Percentiles rank a stretch among this genome's conserved stretches.
Evolutionary conservation across 2,797 vertebrate genomes (phyloP).

Genomic region (Ambastaia sidthimunki): DNA sequence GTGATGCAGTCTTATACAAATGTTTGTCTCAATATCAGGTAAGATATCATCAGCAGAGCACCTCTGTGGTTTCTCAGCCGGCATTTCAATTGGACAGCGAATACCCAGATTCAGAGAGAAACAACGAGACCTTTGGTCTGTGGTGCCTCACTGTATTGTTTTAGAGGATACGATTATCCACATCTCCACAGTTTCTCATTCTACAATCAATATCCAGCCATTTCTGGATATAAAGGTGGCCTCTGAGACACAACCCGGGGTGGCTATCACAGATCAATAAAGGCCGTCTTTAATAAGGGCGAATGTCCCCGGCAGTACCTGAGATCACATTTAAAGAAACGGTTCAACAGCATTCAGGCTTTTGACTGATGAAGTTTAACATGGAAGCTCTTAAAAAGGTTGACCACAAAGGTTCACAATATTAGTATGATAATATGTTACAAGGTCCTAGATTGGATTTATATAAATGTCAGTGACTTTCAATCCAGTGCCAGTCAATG

Average conservation of each 20-base stretch:
- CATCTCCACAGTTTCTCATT: conserved; percentile 51
- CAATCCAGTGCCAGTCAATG: neutral
- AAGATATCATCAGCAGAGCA: conserved; percentile 8
- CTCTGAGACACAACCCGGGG: conserved; percentile 49
- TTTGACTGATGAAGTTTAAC: conserved; percentile 40
- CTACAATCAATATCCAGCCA: conserved; percentile 57
- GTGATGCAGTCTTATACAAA: neutral
- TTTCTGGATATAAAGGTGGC: conserved; percentile 54
- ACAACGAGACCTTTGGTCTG: neutral
- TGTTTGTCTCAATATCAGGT: conserved; percentile 4
- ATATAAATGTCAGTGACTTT: neutral
- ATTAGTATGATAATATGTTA: neutral
- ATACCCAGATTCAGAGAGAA: conserved; percentile 13
- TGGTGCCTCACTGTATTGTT: conserved; percentile 8
- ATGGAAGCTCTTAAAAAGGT: conserved; percentile 25
- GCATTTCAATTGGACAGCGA: neutral
- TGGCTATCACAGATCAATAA: conserved; percentile 57
- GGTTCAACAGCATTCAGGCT: conserved; percentile 41
- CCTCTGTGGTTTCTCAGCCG: neutral
- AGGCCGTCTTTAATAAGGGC: conserved; percentile 60
- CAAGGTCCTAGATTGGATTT: neutral
- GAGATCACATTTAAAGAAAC: conserved; percentile 53
- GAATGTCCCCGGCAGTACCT: conserved; percentile 43
- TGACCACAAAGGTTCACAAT: neutral
- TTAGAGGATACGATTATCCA: conserved; percentile 11